Evolutionary conservation across 2,888 invertebrate species (phyloP), one percentile per base, ranked within the genome.

Genomic region (Acholoe squamosa): DNA sequence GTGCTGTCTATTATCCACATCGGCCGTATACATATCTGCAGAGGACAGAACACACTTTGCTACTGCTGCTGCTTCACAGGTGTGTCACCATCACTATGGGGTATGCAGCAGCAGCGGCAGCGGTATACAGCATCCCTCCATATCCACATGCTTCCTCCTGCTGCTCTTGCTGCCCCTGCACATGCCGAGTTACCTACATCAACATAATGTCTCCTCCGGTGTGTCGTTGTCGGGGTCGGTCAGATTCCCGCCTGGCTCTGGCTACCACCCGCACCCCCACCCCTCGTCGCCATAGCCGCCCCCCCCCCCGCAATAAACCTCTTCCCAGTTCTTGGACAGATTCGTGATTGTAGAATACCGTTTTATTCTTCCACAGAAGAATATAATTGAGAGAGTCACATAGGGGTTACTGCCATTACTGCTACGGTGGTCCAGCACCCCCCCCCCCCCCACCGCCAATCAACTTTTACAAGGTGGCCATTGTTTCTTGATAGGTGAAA

Each of bases 201-300:
- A 61, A 61, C 61, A 61, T 61, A 61, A 61, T 61, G 61, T 61
- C 61, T 61, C n/a, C 61, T 61, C 61, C n/a, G n/a, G n/a, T n/a
- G n/a, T 61, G 61, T 61, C 61, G 61, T 61, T n/a, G 61, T n/a
- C 61, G 61, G 19, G 12, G 61, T 14, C 61, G 14, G 19, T 19
- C 43, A 43, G 43, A 43, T 43, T 25, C 61, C 61, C n/a, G 5
- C 61, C 61, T 19, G 61, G 10, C 61, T 25, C 61, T 19, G n/a
- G 61, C 61, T 19, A 12, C 54, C n/a, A 22, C 5, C 5, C 61
- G 3, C 61, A 22, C 14, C 61, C 14, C 3, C 14, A 22, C 61
- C 10, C 5, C 61, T 3, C 14, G 61, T 1, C 14, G 5, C 61
- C n/a, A 22, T 19, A 22, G 1, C 22, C 61, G 10, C 14, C 61